A percentile compares a stretch with the other conserved stretches of the same genome.
Evolutionary conservation across 1,140 invertebrate genomes (phyloP).

Genomic region (Neodiprion virginianus): DNA sequence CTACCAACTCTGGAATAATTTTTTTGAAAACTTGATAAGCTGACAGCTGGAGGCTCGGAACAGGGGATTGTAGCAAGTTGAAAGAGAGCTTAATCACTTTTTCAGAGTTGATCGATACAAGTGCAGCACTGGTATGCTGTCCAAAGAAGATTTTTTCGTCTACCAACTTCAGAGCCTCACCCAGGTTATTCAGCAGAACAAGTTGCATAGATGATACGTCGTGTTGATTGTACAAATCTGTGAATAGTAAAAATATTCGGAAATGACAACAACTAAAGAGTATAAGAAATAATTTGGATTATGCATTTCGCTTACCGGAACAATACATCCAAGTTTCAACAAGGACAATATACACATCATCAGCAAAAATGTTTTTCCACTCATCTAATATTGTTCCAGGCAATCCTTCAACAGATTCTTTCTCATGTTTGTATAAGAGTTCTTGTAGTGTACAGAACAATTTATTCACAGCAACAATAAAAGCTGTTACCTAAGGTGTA

Average conservation of each 20-base stretch:
- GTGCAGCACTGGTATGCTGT: slow-evolving; percentile 10
- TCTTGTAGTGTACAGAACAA: slow-evolving; percentile 59
- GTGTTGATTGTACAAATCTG: slow-evolving; percentile 42
- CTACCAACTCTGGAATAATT: slow-evolving; percentile 52
- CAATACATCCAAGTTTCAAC: slow-evolving; percentile 61
- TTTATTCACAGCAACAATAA: slow-evolving; percentile 61
- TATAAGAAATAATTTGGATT: slow-evolving; percentile 15
- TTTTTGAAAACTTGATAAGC: slow-evolving; percentile 57
- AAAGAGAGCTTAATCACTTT: slow-evolving; percentile 46
- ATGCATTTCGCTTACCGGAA: slow-evolving; percentile 38
- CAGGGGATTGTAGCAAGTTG: slow-evolving; percentile 50
- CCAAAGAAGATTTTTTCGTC: slow-evolving; percentile 43
- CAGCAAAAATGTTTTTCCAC: slow-evolving; percentile 67
- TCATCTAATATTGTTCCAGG: slow-evolving; percentile 62
- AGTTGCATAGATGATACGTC: slow-evolving; percentile 31
- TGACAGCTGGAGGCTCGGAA: slow-evolving; percentile 57
- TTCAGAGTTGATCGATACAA: slow-evolving; percentile 29
- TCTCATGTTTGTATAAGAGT: slow-evolving; percentile 58
- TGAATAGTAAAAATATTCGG: slow-evolving; percentile 17
- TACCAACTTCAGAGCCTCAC: slow-evolving; percentile 47
- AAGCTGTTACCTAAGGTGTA: slow-evolving; percentile 54
- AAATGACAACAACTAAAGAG: slow-evolving; percentile 16
- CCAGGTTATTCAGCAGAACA: slow-evolving; percentile 45
- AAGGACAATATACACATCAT: slow-evolving; percentile 60
- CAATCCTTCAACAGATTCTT: slow-evolving; percentile 56